Evolutionary conservation across 2,113 vertebrate genomes (phyloP), one percentile per base, ranked within the genome.

Genomic region (Salvelinus namaycush): DNA sequence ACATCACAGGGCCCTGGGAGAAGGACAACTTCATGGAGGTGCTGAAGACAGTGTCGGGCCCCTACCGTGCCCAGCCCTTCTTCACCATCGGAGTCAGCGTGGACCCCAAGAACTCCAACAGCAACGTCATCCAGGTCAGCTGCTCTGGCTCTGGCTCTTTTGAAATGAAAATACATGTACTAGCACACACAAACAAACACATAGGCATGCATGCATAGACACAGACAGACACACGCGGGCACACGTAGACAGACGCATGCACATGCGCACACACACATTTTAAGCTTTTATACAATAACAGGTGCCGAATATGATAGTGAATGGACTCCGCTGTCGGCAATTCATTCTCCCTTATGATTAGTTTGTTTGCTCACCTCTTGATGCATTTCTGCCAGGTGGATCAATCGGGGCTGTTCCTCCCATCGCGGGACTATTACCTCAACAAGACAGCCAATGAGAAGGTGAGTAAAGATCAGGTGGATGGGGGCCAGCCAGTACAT

Each of bases 381-480:
- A 49, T 51, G 62, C 76, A 31, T 44, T 81, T 54, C 72, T 51
- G n/a, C 14, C 72, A 99, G 98, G 95, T 99, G 87, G 98, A 99
- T 88, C 98, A 99, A 81, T 97, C 98, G 0, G 97, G 97, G 51
- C 94, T 99, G 64, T 97, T 97, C 86, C 94, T 99, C 59, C 98
- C 98, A 0, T 99, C 98, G 57, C 93, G 97, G 66, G 98, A 99
- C 87, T 99, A 99, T 93, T 99, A 99, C 90, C 92, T 99, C 84
- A 99, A 99, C 89, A 97, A 93, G 90, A 97, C 97, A 0, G 95
- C 97, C 88, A 98, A 99, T 2, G 96, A 97, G 86, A 98, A 96
- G 96, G 98, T 99, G 80, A 94, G 92, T 18, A 75, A 5, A 18
- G 8, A 16, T 5, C n/a, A 60, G 27, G 26, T 13, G 26, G 24